A percentile compares a stretch with the other conserved stretches of the same genome.
These are phyloP conservation scores for Mus musculus DNA, from an alignment of 2,113 vertebrate genomes.

Conservation along the genomic window DNA sequence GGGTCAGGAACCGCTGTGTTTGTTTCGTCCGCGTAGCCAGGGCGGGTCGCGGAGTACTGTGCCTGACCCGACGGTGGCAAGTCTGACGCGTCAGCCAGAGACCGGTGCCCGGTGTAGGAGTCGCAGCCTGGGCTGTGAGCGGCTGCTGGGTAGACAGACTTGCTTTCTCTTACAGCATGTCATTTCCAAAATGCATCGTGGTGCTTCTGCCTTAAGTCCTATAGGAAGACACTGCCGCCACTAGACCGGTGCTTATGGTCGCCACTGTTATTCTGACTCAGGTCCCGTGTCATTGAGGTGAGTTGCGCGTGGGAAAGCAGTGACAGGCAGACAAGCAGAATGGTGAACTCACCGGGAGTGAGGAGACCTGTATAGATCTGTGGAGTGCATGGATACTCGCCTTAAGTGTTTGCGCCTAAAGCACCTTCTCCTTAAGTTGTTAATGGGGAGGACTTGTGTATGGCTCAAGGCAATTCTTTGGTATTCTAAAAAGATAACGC, in stretches of 20 bases:
- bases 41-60: not conserved
- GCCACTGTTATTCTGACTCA: constrained; percentile 42
- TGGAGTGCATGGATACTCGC: not conserved
- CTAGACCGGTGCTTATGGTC: not conserved
- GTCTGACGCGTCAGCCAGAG: not conserved
- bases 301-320: constrained; percentile 51
- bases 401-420: not conserved
- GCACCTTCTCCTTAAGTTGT: not conserved
- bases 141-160: not conserved
- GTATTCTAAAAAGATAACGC: constrained; percentile 8
- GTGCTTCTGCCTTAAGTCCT: constrained; percentile 9
- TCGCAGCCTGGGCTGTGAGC: not conserved
- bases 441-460: not conserved
- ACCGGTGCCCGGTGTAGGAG: not conserved
- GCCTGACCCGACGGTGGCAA: not conserved
- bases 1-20: constrained; percentile 45
- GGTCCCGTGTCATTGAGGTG: constrained; percentile 65
- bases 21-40: not conserved
- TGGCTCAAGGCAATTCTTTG: not conserved
- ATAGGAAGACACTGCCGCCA: not conserved
- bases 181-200: not conserved
- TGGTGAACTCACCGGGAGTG: not conserved
- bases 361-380: not conserved
- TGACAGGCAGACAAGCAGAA: constrained; percentile 43
- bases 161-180: constrained; percentile 57